Percentiles rank a stretch among this genome's conserved stretches.
Evolutionary conservation across 2,888 invertebrate genomes (phyloP).

Genomic region (Periphyllus acericola): DNA sequence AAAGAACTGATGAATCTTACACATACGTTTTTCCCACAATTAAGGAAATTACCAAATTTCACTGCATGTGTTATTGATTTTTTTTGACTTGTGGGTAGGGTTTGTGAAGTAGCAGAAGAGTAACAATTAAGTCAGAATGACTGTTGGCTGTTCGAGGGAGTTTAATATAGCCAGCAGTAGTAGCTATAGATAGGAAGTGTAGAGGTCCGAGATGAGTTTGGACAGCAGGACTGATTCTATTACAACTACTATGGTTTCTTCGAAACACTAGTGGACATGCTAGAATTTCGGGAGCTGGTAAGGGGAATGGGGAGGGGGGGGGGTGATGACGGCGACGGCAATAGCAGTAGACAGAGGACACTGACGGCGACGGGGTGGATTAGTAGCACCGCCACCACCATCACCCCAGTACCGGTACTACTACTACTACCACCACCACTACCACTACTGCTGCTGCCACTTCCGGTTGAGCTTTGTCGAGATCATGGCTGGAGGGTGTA

Average conservation of each 20-base stretch:
- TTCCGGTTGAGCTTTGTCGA: slow-evolving; percentile 57
- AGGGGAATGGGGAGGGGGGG: background rate
- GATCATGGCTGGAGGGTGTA: background rate
- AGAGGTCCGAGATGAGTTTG: slow-evolving; percentile 34
- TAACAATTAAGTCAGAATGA: slow-evolving; percentile 3
- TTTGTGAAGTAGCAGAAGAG: background rate
- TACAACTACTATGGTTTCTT: slow-evolving; percentile 29
- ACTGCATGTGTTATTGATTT: slow-evolving; percentile 11
- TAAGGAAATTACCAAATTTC: too few species aligned
- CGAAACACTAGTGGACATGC: slow-evolving; percentile 13
- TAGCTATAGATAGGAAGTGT: background rate
- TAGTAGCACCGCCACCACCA: slow-evolving; percentile 4
- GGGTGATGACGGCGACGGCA: slow-evolving; percentile 2
- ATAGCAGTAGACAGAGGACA: background rate
- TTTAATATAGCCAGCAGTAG: background rate
- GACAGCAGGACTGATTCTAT: slow-evolving; percentile 34
- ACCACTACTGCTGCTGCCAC: slow-evolving; percentile 12
- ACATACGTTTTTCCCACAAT: too few species aligned
- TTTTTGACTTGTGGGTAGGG: background rate
- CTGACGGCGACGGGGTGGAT: slow-evolving; percentile 6
- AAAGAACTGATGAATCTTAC: too few species aligned
- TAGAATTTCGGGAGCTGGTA: background rate
- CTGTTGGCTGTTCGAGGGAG: background rate
- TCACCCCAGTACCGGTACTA: background rate
- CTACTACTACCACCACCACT: background rate